Conservation (phyloP, 2,113 vertebrate genomes). For the Paraplagusia blochii region DNA sequence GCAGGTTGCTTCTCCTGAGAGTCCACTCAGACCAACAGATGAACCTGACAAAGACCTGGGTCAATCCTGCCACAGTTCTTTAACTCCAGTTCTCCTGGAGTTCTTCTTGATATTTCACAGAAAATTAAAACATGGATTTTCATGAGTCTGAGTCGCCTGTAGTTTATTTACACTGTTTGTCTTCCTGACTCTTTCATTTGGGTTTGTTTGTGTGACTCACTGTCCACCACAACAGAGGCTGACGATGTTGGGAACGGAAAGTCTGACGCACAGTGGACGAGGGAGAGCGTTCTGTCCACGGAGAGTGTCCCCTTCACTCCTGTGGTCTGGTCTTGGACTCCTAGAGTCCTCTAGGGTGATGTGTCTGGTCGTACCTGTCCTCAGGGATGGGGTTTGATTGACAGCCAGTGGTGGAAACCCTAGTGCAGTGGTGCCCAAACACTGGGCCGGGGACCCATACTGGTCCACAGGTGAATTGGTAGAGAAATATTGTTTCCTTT, state of each 20-base stretch:
- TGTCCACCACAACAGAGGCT: constrained; percentile 51
- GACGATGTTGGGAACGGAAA: constrained; percentile 65
- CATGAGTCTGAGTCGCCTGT: constrained; percentile 59
- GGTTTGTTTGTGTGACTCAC: constrained; percentile 40
- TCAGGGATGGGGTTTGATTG: constrained; percentile 34
- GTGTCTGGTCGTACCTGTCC: background rate
- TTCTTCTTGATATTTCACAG: too few species aligned
- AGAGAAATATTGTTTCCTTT: too few species aligned
- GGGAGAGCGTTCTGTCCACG: constrained; percentile 12
- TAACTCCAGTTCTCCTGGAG: too few species aligned
- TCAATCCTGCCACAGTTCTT: too few species aligned
- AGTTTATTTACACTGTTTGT: constrained; percentile 68
- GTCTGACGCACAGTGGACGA: constrained; percentile 55
- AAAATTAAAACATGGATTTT: constrained; percentile 20
- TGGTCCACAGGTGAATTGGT: too few species aligned
- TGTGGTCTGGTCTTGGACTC: constrained; percentile 13
- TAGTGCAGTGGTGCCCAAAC: constrained; percentile 38
- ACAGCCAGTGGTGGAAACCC: constrained; percentile 20
- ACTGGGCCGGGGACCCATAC: too few species aligned
- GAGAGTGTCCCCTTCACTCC: too few species aligned
- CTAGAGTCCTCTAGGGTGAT: background rate
- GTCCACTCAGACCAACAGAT: too few species aligned
- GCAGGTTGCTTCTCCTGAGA: too few species aligned
- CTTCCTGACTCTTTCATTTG: constrained; percentile 40
- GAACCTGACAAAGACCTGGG: too few species aligned